These are phyloP conservation scores for Scaptomyza parva DNA, from an alignment of 2,888 invertebrate species.

Conservation along the genomic window DNA sequence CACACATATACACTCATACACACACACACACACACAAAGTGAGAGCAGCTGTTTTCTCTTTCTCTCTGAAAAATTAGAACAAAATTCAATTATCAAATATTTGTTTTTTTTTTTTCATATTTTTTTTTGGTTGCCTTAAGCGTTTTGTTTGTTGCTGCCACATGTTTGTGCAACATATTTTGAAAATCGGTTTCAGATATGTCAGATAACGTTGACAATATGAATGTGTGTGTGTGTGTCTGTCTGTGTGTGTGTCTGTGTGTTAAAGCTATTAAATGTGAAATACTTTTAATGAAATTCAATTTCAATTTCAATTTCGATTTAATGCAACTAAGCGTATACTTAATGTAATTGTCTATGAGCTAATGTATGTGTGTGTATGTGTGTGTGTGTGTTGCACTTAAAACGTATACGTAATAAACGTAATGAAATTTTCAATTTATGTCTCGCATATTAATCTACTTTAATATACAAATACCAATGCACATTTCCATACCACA, in stretches of 20 bases:
- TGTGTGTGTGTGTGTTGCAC: too few relatives aligned
- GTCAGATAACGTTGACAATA: background rate
- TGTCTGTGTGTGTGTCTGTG: background rate
- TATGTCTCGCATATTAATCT: background rate
- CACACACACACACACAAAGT: background rate
- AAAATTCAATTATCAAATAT: conserved; percentile 77
- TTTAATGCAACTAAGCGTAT: background rate
- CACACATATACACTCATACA: background rate
- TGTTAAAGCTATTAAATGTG: background rate
- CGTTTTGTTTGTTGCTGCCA: conserved; percentile 15
- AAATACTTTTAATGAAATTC: conserved; percentile 1
- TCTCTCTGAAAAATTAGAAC: conserved; percentile 74
- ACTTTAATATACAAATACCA: too few relatives aligned
- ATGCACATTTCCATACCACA: background rate
- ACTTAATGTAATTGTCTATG: background rate
- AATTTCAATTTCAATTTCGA: background rate
- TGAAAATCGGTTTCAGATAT: background rate
- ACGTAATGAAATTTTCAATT: background rate
- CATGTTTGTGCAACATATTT: background rate
- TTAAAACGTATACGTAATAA: background rate
- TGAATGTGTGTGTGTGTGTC: background rate
- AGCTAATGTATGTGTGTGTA: too few relatives aligned
- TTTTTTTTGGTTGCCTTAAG: conserved; percentile 7
- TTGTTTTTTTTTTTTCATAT: conserved; percentile 55
- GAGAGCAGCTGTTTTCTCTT: conserved; percentile 2